Percentiles rank a stretch among this genome's conserved stretches.
phyloP scores from a whole-genome alignment of 2,797 vertebrate species.

The Schizothorax lantsangensis region DNA sequence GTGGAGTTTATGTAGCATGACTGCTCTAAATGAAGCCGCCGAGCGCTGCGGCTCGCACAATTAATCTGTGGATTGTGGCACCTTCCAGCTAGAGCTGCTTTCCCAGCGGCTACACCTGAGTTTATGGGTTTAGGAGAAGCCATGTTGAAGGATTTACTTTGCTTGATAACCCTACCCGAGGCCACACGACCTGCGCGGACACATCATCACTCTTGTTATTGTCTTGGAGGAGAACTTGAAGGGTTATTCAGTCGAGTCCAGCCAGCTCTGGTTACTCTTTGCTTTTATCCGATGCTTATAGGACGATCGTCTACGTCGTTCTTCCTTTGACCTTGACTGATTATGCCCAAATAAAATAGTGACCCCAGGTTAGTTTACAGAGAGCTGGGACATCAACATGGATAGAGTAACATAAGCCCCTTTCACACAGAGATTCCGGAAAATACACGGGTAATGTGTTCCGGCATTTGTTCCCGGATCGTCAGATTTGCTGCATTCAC shows the following conservation, averaged over 20 bases:
- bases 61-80: constrained; percentile 74
- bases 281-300: constrained; percentile 17
- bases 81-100: constrained; percentile 68
- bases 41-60: constrained; percentile 71
- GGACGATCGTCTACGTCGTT: neutral
- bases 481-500: no score
- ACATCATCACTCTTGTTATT: constrained; percentile 11
- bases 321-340: constrained; percentile 7
- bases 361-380: constrained; percentile 28
- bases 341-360: constrained; percentile 19
- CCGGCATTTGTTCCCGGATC: no score
- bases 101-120: constrained; percentile 36
- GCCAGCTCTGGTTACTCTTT: constrained; percentile 5
- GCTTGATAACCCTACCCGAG: constrained; percentile 13
- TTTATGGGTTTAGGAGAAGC: constrained; percentile 32
- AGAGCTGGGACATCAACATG: neutral
- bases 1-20: constrained; percentile 74
- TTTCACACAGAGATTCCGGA: no score
- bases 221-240: neutral
- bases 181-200: neutral
- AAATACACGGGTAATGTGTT: no score
- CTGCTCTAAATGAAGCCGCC: constrained; percentile 76
- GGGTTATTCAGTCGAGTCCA: neutral
- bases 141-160: constrained; percentile 17
- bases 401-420: constrained; percentile 24